Evolutionary conservation across 2,888 invertebrate genomes (phyloP).

Genomic region (Chelonus formosanus): DNA sequence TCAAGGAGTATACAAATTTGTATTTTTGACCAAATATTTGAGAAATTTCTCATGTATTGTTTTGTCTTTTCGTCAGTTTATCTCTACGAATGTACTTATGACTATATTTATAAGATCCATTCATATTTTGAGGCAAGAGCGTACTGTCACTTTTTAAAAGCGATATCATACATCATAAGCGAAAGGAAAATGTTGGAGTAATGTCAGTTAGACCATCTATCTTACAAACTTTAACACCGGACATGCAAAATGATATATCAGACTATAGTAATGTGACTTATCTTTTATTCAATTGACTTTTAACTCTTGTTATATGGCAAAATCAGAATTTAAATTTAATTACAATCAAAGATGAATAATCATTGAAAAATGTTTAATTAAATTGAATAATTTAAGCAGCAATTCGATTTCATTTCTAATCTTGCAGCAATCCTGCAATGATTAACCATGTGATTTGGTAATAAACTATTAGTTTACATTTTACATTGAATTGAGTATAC

Average conservation of each 20-base stretch:
- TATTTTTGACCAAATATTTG: neutral
- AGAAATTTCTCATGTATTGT: conserved; percentile 37
- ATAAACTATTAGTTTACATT: conserved; percentile 52
- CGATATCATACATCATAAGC: conserved; percentile 53
- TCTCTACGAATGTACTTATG: conserved; percentile 14
- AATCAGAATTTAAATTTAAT: neutral
- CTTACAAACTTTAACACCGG: conserved; percentile 51
- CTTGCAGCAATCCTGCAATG: conserved; percentile 25
- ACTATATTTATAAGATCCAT: conserved; percentile 24
- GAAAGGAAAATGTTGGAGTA: conserved; percentile 48
- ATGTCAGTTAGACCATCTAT: conserved; percentile 51
- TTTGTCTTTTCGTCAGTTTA: conserved; percentile 29
- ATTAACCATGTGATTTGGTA: conserved; percentile 53
- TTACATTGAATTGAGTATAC: conserved; percentile 43
- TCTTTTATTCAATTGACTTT: conserved; percentile 13
- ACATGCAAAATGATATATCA: conserved; percentile 32
- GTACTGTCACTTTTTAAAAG: conserved; percentile 54
- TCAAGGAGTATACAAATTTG: neutral
- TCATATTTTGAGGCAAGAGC: conserved; percentile 37
- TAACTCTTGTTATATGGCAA: no score
- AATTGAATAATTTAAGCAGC: no score
- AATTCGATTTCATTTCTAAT: no score
- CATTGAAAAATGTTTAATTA: neutral
- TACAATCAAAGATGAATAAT: neutral
- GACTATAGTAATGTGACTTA: neutral